Base-by-base conservation (phyloP, 2,888 invertebrate species). In the Empis livida region DNA sequence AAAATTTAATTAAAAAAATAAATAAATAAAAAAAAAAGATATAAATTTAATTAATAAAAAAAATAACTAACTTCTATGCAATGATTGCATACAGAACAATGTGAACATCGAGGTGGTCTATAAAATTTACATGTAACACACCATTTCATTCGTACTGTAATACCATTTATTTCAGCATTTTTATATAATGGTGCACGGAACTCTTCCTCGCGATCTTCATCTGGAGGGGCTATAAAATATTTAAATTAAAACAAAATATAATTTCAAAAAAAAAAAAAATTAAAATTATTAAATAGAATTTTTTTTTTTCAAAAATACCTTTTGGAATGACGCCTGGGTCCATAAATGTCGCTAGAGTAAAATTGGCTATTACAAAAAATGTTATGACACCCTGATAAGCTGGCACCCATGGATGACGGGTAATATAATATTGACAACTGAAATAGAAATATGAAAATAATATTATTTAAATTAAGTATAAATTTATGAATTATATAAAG, bases 91-190 rank as follows among this genome's bases (percentile, higher is more conserved):
- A 97, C 95, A 58, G 95, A 95, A 73, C 99, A 99, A 73, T 99
- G 99, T 51, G 95, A 95, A 72, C 97, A 96, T 63, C 99, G 78
- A 54, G 99, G 99, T 66, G 99, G 99, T 62, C 99, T 79, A 73
- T 99, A 99, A 76, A 99, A 99, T 75, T 96, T 94, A 75, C 99
- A 99, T 3, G 99, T 99, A 57, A 94, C 91, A 73, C 99, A 97
- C 97, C 97, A 99, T 73, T 99, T 99, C 97, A 99, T 97, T 53
- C 97, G 84, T 52, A 99, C 95, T 13, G 94, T 94, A 57, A 97
- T 94, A 52, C 96, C 96, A 73, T 95, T 93, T 58, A 99, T 95
- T 72, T 97, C 96, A 54, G 96, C 93, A 71, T 86, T 94, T 72
- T 92, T 93, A 72, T 96, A 97, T 51, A 99, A 75, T 10, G 93